Conservation (phyloP, 2,113 vertebrate species). For the Arizona elegans region DNA sequence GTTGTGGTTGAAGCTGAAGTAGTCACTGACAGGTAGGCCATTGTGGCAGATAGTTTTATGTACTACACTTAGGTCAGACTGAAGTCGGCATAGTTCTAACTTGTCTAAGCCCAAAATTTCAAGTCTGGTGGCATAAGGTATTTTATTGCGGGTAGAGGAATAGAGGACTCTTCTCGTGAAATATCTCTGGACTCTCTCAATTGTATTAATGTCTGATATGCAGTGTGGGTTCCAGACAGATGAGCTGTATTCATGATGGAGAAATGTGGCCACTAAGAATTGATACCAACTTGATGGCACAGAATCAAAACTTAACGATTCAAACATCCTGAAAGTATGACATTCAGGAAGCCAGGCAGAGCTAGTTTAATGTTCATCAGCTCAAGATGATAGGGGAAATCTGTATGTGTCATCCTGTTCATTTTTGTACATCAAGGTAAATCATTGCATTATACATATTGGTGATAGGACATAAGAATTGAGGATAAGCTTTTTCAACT, state of each 20-base stretch:
- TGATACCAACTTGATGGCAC: background rate
- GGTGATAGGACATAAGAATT: constrained; percentile 2
- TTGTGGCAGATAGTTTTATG: too few relatives aligned
- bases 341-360: constrained; percentile 8
- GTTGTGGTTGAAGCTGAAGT: too few relatives aligned
- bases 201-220: too few relatives aligned
- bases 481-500: background rate
- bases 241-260: background rate
- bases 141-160: too few relatives aligned
- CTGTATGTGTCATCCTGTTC: background rate
- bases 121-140: too few relatives aligned
- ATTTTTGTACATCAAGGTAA: background rate
- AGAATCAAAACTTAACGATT: background rate
- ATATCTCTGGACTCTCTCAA: too few relatives aligned
- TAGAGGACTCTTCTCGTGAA: too few relatives aligned
- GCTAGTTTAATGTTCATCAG: constrained; percentile 5
- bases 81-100: too few relatives aligned
- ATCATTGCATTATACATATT: constrained; percentile 19
- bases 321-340: background rate
- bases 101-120: too few relatives aligned
- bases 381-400: constrained; percentile 3
- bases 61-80: too few relatives aligned
- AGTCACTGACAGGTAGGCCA: too few relatives aligned
- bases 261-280: background rate
- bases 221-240: too few relatives aligned